phyloP scores from a whole-genome alignment of 2,888 invertebrate species.

The Vandiemenella viatica region DNA sequence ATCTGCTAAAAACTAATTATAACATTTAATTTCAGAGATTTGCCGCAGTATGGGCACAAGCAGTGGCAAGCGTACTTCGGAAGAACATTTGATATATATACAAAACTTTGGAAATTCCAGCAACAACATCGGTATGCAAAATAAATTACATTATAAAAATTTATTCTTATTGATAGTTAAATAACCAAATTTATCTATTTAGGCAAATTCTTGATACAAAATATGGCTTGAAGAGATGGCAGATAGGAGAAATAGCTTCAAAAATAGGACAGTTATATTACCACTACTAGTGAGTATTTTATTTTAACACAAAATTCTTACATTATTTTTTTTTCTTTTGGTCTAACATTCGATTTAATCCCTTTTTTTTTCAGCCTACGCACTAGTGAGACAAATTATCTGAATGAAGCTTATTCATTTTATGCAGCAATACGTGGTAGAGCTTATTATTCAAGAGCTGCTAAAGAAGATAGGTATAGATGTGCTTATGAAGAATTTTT shows the following conservation, averaged over 20 bases:
- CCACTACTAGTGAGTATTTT: conserved; percentile 79
- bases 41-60: conserved; percentile 92
- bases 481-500: no score
- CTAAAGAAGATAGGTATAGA: conserved; percentile 78
- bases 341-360: no score
- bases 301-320: neutral
- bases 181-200: conserved; percentile 12
- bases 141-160: neutral
- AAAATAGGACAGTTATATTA: conserved; percentile 98
- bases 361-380: conserved; percentile 50
- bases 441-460: conserved; percentile 85
- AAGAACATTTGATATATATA: conserved; percentile 91
- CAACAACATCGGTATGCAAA: conserved; percentile 68
- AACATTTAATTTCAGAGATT: conserved; percentile 78
- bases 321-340: no score
- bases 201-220: conserved; percentile 72
- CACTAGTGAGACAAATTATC: conserved; percentile 90
- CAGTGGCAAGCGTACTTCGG: conserved; percentile 98
- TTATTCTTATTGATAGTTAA: neutral
- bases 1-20: no score
- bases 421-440: conserved; percentile 89
- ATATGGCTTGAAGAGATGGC: conserved; percentile 93
- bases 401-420: conserved; percentile 91
- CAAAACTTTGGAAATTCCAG: conserved; percentile 95
- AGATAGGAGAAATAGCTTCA: conserved; percentile 95